phyloP scores from a whole-genome alignment of 2,888 invertebrate genomes.

The Galerucella calmariensis region DNA sequence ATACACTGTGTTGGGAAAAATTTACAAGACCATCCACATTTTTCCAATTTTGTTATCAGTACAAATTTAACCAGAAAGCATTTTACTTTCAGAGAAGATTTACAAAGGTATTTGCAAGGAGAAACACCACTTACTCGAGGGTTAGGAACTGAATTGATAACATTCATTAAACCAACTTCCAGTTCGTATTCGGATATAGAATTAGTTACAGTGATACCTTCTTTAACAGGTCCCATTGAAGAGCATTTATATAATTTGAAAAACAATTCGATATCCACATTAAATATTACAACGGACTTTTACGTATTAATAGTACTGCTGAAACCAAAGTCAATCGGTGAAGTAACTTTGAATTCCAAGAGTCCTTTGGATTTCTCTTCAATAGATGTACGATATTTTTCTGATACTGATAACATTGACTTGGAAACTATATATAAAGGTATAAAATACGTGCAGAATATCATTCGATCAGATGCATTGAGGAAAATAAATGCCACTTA shows the following conservation, averaged over 20 bases:
- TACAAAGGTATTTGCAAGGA: conserved; percentile 20
- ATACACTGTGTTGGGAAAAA: conserved; percentile 81
- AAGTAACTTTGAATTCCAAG: conserved; percentile 51
- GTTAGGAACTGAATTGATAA: not conserved
- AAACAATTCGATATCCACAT: not conserved
- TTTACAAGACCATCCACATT: conserved; percentile 76
- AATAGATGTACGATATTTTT: conserved; percentile 52
- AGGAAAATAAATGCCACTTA: conserved; percentile 69
- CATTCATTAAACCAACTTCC: not conserved
- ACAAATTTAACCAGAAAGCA: conserved; percentile 16
- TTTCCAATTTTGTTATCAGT: conserved; percentile 24
- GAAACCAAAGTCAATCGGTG: conserved; percentile 54
- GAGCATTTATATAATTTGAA: not conserved
- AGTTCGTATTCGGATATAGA: not conserved
- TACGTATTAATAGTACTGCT: conserved; percentile 45
- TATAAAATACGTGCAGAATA: conserved; percentile 61
- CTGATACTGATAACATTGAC: conserved; percentile 63
- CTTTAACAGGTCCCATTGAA: not conserved
- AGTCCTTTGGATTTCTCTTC: conserved; percentile 54
- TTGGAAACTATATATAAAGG: conserved; percentile 74
- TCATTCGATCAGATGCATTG: conserved; percentile 68
- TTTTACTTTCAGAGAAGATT: conserved; percentile 19
- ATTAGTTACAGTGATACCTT: not conserved
- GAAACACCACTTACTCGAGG: conserved; percentile 23
- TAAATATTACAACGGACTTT: conserved; percentile 34